These are phyloP conservation scores for Acleris cristana DNA, from an alignment of 2,888 invertebrate species.

Conservation along the genomic window DNA sequence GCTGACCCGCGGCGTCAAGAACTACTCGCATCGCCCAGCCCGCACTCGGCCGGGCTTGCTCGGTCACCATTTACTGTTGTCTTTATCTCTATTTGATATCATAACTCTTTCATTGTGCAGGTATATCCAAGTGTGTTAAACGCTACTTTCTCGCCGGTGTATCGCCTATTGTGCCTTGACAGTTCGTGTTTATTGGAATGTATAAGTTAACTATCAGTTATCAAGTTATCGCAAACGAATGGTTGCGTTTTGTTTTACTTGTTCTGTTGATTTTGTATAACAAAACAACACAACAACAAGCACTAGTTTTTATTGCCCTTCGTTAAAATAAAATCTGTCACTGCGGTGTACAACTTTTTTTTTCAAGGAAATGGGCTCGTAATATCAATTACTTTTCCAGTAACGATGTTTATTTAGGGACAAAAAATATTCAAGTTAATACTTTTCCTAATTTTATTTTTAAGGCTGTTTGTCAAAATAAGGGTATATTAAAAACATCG, in stretches of 20 bases:
- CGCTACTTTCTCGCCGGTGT: conserved; percentile 26
- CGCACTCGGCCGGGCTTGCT: conserved; percentile 12
- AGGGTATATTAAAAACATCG: too few species aligned
- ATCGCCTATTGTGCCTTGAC: conserved; percentile 37
- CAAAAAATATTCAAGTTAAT: too few species aligned
- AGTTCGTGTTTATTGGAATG: conserved; percentile 43
- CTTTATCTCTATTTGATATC: conserved; percentile 27
- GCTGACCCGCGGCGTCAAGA: neutral
- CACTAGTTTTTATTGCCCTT: too few species aligned
- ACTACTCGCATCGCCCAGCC: neutral
- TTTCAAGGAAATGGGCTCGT: too few species aligned
- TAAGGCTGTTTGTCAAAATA: too few species aligned
- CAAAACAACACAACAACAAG: too few species aligned
- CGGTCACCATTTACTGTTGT: conserved; percentile 21
- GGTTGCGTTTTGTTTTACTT: conserved; percentile 13
- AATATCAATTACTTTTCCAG: too few species aligned
- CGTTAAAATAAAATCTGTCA: too few species aligned
- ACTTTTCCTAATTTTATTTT: too few species aligned
- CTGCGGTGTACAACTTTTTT: too few species aligned
- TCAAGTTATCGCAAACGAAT: conserved; percentile 37
- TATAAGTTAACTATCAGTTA: conserved; percentile 42
- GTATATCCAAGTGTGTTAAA: conserved; percentile 21
- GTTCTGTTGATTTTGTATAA: conserved; percentile 21
- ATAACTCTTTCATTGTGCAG: conserved; percentile 20
- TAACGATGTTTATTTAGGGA: too few species aligned